Base-by-base conservation (phyloP, 2,888 invertebrate species). In the Leucophora obtusa region DNA sequence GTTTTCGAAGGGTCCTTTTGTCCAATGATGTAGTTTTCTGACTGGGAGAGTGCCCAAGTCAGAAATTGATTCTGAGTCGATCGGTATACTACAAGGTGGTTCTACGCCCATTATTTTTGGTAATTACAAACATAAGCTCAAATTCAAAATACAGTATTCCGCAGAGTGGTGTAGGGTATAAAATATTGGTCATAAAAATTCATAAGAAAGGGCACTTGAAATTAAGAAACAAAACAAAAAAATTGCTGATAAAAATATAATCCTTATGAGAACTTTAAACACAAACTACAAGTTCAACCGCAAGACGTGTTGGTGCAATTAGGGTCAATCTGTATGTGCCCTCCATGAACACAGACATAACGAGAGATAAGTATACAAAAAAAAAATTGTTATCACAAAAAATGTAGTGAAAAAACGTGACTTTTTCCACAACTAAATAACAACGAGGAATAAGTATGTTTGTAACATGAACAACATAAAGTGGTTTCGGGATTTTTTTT, bases 231-330 rank as follows among this genome's bases (percentile, higher is more conserved):
- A 58, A 56, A 59, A 14, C 24, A 35, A 28, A 43, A 62, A 62
- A 53, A 28, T 33, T 47, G 15, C 68, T 33, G 60, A 60, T 53
- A 28, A 53, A 17, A 71, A 77, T 71, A 71, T 47, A 77, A 71
- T 77, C 77, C 65, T 65, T 77, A 77, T 77, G 77, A 53, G 77
- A 77, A 77, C 51, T 66, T 15, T 50, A 74, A 76, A 59, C 59
- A 38, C 50, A 50, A 69, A 71, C 28, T 14, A 47, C 60, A 71
- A 72, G 71, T 65, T 66, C 63, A 82, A 80, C 82, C 80, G 54
- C 80, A 80, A 68, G 69, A 82, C 80, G 66, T 80, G 82, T 74
- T 72, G 47, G 71, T 65, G 62, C 82, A 18, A 59, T 70, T 74
- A 56, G 68, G 82, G 80, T 82, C 82, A 82, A 38, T 28, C 4